A percentile compares a stretch with the other conserved stretches of the same genome.
phyloP scores from a whole-genome alignment of 2,888 invertebrate species.

The Ophion costatus region DNA sequence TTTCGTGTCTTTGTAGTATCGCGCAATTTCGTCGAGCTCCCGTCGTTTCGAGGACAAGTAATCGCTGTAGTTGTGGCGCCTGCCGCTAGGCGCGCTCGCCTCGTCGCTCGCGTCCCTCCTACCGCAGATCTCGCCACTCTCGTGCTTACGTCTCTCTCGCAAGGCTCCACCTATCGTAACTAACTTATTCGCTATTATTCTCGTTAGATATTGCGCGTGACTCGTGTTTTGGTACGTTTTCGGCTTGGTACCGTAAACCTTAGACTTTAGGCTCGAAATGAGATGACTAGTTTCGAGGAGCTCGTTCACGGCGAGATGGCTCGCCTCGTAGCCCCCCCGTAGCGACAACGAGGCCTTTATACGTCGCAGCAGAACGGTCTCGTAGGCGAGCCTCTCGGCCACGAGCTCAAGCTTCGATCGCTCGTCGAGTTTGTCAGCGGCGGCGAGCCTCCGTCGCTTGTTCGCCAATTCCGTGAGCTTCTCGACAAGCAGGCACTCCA shows the following conservation, averaged over 20 bases:
- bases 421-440: conserved; percentile 88
- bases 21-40: conserved; percentile 87
- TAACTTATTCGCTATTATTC: conserved; percentile 90
- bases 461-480: conserved; percentile 89
- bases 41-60: conserved; percentile 85
- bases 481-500: conserved; percentile 88
- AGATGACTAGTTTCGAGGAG: conserved; percentile 91
- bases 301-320: conserved; percentile 83
- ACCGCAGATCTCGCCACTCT: background rate
- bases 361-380: conserved; percentile 88
- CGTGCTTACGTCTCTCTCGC: background rate
- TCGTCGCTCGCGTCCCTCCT: background rate
- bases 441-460: conserved; percentile 87
- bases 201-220: conserved; percentile 89
- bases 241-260: conserved; percentile 80
- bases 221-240: conserved; percentile 82
- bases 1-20: conserved; percentile 88
- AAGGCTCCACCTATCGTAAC: conserved; percentile 76
- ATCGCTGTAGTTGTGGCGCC: conserved; percentile 78
- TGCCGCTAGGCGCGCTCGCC: conserved; percentile 46
- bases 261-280: conserved; percentile 89
- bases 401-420: conserved; percentile 89
- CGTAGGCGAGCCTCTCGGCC: conserved; percentile 92
- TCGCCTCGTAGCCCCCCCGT: conserved; percentile 71
- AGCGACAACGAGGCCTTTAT: conserved; percentile 76